Evolutionary conservation across 2,113 vertebrate species (phyloP).

Genomic region (Salvator merianae): DNA sequence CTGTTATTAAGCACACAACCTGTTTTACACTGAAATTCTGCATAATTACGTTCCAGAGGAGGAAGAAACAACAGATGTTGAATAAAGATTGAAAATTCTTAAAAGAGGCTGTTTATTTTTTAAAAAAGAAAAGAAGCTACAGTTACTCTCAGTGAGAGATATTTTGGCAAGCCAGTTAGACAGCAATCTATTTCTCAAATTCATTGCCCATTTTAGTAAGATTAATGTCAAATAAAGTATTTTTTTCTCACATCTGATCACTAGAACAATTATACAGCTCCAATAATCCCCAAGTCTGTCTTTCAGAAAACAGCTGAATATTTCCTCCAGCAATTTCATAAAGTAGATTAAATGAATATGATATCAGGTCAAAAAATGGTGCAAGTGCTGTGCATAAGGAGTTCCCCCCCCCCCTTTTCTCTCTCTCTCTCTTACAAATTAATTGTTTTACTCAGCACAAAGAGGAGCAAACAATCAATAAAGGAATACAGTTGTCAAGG

Average conservation of each 20-base stretch:
- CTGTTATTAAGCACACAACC: constrained; percentile 65
- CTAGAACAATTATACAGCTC: constrained; percentile 60
- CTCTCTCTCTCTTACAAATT: constrained; percentile 49
- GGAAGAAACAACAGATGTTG: constrained; percentile 63
- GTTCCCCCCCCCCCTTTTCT: neutral
- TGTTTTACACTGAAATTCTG: constrained; percentile 63
- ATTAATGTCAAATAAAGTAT: constrained; percentile 68
- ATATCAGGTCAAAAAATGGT: constrained; percentile 57
- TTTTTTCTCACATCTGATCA: constrained; percentile 63
- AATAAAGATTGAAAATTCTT: constrained; percentile 64
- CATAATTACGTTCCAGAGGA: constrained; percentile 64
- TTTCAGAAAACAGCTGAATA: constrained; percentile 63
- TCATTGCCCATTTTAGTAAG: constrained; percentile 67
- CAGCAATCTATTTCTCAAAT: constrained; percentile 63
- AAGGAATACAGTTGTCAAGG: constrained; percentile 26
- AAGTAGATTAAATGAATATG: constrained; percentile 65
- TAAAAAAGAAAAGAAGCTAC: constrained; percentile 1
- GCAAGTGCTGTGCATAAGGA: constrained; percentile 40
- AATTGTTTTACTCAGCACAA: constrained; percentile 35
- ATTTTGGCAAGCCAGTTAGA: constrained; percentile 61
- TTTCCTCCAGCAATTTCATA: constrained; percentile 62
- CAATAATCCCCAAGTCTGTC: constrained; percentile 59
- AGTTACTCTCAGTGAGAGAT: constrained; percentile 46
- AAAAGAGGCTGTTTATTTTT: constrained; percentile 51
- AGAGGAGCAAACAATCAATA: constrained; percentile 46